A percentile compares a stretch with the other conserved stretches of the same genome.
phyloP scores from a whole-genome alignment of 2,797 vertebrate genomes.

The Anas acuta region DNA sequence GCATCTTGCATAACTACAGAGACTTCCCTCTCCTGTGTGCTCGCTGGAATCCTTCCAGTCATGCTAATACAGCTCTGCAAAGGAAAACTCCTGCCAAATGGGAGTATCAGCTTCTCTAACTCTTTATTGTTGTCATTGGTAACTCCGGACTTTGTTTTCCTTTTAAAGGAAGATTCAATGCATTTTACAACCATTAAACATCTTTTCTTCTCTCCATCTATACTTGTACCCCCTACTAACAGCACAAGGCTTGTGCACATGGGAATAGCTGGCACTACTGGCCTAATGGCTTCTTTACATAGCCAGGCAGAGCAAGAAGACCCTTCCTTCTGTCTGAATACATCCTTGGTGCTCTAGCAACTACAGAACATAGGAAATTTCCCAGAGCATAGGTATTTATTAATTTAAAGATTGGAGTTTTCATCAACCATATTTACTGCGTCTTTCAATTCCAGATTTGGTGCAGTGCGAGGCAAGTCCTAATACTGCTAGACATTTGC shows the following conservation, averaged over 20 bases:
- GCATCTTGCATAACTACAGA: not conserved
- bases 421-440: not conserved
- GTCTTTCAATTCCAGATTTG: not conserved
- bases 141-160: conserved; percentile 32
- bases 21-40: not conserved
- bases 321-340: not conserved
- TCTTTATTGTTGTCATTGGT: conserved; percentile 34
- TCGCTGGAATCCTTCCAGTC: conserved; percentile 5
- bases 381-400: not conserved
- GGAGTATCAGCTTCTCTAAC: conserved; percentile 34
- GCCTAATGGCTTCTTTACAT: not conserved
- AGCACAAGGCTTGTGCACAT: conserved; percentile 1
- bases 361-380: not conserved
- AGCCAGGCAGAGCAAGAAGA: not conserved
- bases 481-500: not conserved
- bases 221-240: conserved; percentile 15
- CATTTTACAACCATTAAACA: conserved; percentile 48
- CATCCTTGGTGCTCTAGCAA: not conserved
- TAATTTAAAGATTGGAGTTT: conserved; percentile 4
- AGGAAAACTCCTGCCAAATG: conserved; percentile 36
- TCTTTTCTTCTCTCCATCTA: conserved; percentile 43
- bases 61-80: not conserved
- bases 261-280: not conserved
- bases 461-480: not conserved
- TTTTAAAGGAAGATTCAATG: conserved; percentile 55